A percentile compares a stretch with the other conserved stretches of the same genome.
Evolutionary conservation across 1,140 invertebrate species (phyloP).

Genomic region (Homalodisca vitripennis): DNA sequence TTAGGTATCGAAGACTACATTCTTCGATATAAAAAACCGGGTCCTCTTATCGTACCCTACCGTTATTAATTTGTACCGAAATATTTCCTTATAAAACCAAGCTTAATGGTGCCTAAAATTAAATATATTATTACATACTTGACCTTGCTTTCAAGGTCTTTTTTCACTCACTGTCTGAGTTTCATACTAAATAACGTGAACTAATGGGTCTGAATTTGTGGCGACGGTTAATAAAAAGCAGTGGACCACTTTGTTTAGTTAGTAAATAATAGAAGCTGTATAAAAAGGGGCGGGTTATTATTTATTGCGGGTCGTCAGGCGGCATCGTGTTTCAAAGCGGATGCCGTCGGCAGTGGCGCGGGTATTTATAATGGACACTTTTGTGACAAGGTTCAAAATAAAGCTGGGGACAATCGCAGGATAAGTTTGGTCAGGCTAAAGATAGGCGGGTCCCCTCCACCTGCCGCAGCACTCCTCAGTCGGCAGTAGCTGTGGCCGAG

Average conservation of each 20-base stretch:
- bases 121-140: no score
- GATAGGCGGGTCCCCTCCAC: not conserved
- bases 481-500: no score
- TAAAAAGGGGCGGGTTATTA: constrained; percentile 11
- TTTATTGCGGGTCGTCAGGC: not conserved
- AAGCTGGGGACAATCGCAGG: constrained; percentile 10
- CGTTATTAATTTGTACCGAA: no score
- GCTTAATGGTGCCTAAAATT: no score
- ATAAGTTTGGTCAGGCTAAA: not conserved
- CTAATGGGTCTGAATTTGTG: not conserved
- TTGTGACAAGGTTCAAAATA: constrained; percentile 16
- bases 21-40: no score
- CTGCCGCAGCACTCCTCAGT: no score
- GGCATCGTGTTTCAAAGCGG: not conserved
- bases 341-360: not conserved
- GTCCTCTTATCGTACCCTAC: no score
- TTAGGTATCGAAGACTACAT: no score
- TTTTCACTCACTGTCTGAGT: no score
- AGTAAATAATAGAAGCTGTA: constrained; percentile 12
- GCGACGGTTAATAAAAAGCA: not conserved
- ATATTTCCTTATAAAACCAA: no score
- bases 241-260: constrained; percentile 8
- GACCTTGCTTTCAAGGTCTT: no score
- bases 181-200: no score
- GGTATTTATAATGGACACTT: constrained; percentile 15